These are phyloP conservation scores for Prorops nasuta DNA, from an alignment of 1,140 invertebrate genomes.

Conservation along the genomic window DNA sequence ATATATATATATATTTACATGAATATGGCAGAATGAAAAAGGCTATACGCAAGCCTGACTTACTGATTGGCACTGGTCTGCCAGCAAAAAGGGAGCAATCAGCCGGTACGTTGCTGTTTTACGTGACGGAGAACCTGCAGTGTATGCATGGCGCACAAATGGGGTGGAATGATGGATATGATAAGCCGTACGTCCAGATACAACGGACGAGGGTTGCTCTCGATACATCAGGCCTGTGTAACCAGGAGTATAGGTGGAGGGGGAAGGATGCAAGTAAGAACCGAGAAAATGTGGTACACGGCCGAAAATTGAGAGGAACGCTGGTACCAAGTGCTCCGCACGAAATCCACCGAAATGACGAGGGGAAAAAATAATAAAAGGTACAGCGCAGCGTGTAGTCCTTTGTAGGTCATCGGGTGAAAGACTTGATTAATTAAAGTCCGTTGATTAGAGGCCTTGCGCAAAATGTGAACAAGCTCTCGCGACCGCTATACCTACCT, in stretches of 20 bases:
- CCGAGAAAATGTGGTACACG: not conserved
- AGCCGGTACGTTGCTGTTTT: constrained; percentile 6
- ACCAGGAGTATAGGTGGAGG: not conserved
- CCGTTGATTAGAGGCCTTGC: constrained; percentile 25
- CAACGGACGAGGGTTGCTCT: constrained; percentile 31
- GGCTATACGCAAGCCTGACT: constrained; percentile 8
- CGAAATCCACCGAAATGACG: too few species aligned
- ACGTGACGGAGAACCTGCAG: not conserved
- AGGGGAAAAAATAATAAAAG: too few species aligned
- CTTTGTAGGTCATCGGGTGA: constrained; percentile 2
- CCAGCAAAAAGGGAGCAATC: constrained; percentile 6
- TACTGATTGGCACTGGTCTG: constrained; percentile 3
- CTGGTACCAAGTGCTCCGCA: too few species aligned
- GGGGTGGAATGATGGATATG: constrained; percentile 35
- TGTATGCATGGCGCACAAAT: constrained; percentile 23
- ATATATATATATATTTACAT: too few species aligned
- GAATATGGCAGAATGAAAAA: too few species aligned
- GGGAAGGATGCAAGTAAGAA: not conserved
- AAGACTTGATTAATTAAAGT: constrained; percentile 28
- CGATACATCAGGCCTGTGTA: constrained; percentile 30
- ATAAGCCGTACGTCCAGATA: constrained; percentile 37
- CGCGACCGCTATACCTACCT: not conserved
- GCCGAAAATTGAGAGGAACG: too few species aligned
- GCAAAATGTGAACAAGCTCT: constrained; percentile 17
- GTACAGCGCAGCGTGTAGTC: not conserved